Base-by-base conservation (phyloP, 1,140 invertebrate species). In the Solenopsis invicta region DNA sequence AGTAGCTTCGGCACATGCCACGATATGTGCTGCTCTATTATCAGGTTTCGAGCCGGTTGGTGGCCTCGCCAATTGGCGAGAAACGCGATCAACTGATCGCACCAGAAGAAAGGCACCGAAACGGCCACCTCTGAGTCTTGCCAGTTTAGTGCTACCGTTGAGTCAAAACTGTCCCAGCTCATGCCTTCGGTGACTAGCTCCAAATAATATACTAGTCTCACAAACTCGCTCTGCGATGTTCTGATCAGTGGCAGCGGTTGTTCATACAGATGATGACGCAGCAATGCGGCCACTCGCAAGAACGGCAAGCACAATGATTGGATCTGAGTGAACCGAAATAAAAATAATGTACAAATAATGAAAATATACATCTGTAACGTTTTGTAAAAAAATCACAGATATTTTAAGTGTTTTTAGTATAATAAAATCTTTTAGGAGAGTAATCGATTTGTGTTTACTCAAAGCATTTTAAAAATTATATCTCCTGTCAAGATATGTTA, bases 241-340 rank as follows among this genome's bases (percentile, higher is more conserved):
- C 95, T 94, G 34, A 98, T 96, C 62, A 97, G 96, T 0, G 98
- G 98, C 91, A 98, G 95, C n/a, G 97, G 96, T 92, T 97, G 96
- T 62, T 97, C 97, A 95, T 98, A 99, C 59, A 99, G 94, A 95
- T 99, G 98, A 94, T 98, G 97, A 77, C 98, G 96, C 34, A 99
- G 95, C 4, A 99, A 94, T 3, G 98, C 96, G 0, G 98, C 97
- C 64, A 99, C 96, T 37, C 98, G 96, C 69, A 99, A 93, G 94
- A 98, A 99, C 6, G 98, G 98, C 84, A 99, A 93, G 91, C 98
- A 97, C 34, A 98, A 94, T 62, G 97, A 96, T 94, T 98, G 97
- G 64, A 99, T 95, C 96, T 98, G 94, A 72, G 94, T 93, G 62
- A 85, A 85, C 29, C 10, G 6, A 21, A 54, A 54, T 45, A 48